These are phyloP conservation scores for Xiphophorus birchmanni DNA, from an alignment of 2,797 vertebrate species.

Conservation along the genomic window DNA sequence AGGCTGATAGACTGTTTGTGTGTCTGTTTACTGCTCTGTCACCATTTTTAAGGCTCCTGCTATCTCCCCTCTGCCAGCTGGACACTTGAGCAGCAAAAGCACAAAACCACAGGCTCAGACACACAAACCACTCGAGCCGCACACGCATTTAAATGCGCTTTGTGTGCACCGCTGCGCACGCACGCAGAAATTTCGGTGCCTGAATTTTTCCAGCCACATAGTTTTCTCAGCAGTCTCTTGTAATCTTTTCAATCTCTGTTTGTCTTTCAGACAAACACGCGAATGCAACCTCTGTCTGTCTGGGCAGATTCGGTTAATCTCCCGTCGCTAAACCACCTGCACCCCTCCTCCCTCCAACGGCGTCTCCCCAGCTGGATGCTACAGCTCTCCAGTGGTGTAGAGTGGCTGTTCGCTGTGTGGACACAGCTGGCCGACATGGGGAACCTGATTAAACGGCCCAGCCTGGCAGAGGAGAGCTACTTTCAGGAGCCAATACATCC, in stretches of 20 bases:
- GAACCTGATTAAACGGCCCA: constrained; percentile 78
- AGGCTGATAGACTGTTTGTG: constrained; percentile 69
- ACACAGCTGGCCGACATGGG: constrained; percentile 80
- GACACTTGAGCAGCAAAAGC: constrained; percentile 66
- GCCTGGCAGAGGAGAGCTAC: constrained; percentile 62
- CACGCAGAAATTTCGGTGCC: not conserved
- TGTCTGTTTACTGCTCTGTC: constrained; percentile 66
- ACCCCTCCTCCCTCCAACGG: constrained; percentile 9
- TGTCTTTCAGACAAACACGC: constrained; percentile 62
- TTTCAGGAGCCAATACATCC: constrained; percentile 68
- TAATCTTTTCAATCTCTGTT: constrained; percentile 67
- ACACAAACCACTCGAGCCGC: constrained; percentile 37
- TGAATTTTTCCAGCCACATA: constrained; percentile 28
- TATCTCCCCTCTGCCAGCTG: constrained; percentile 75
- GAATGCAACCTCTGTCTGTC: constrained; percentile 55
- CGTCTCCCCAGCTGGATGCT: constrained; percentile 57
- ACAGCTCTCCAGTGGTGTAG: constrained; percentile 62
- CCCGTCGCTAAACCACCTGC: constrained; percentile 55
- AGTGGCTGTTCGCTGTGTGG: constrained; percentile 72
- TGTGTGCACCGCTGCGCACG: constrained; percentile 12
- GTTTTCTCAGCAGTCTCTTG: constrained; percentile 48
- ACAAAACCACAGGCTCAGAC: constrained; percentile 42
- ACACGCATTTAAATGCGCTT: constrained; percentile 44
- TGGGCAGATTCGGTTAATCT: constrained; percentile 64
- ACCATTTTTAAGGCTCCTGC: constrained; percentile 70